Conservation (phyloP, 2,888 invertebrate species). For the Aporophyla lueneburgensis region DNA sequence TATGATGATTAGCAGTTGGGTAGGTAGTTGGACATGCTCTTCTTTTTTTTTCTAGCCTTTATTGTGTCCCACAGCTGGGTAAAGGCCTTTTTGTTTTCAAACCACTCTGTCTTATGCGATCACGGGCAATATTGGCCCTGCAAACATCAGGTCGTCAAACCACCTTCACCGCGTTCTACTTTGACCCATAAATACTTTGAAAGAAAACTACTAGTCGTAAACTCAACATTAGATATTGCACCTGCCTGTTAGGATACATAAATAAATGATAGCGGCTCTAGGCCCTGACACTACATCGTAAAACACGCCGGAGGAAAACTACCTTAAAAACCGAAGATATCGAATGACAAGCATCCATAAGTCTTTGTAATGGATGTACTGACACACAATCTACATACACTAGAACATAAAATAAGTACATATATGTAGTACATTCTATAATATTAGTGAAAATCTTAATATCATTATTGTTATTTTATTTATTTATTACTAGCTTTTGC, state of each 20-base stretch:
- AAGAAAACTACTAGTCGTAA: conserved; percentile 4
- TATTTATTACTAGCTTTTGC: not conserved
- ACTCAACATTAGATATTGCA: conserved; percentile 7
- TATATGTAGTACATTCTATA: not conserved
- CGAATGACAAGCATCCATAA: conserved; percentile 24
- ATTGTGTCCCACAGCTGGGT: too few relatives aligned
- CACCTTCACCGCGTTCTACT: not conserved
- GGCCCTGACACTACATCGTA: conserved; percentile 34
- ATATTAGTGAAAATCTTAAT: too few relatives aligned
- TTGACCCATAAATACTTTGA: not conserved
- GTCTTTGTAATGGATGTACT: conserved; percentile 28
- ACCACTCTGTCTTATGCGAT: too few relatives aligned
- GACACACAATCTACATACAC: not conserved
- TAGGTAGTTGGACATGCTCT: too few relatives aligned
- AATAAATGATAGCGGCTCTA: conserved; percentile 21
- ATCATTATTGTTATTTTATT: not conserved
- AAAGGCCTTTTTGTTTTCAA: too few relatives aligned
- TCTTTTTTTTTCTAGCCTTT: too few relatives aligned
- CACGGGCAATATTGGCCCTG: too few relatives aligned
- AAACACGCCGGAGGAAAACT: conserved; percentile 19
- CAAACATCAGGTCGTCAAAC: not conserved
- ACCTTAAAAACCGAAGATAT: conserved; percentile 22
- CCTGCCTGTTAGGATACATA: not conserved
- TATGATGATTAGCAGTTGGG: not conserved
- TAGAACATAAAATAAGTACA: not conserved